phyloP scores from a whole-genome alignment of 30 jellyfish, hydroid and myxozoan species.

The Aurelia sp. region DNA sequence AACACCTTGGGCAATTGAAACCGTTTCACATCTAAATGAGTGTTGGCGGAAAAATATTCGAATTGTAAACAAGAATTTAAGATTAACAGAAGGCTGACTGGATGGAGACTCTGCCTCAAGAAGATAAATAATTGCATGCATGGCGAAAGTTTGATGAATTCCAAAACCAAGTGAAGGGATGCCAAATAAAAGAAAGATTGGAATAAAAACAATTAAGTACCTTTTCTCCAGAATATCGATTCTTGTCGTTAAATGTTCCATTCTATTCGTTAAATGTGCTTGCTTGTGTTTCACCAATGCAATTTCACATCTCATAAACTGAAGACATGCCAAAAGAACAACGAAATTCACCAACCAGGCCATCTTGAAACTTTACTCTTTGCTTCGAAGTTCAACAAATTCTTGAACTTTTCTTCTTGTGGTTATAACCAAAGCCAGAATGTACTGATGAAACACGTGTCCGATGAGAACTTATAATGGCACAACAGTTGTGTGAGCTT shows the following conservation, averaged over 20 bases:
- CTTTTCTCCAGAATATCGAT: conserved; percentile 36
- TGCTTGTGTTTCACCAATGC: conserved; percentile 31
- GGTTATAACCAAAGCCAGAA: background rate
- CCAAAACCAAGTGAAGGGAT: no score
- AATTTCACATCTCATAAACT: background rate
- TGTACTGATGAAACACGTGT: background rate
- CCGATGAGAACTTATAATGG: no score
- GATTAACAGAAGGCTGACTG: background rate
- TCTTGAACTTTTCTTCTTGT: background rate
- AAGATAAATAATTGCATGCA: no score
- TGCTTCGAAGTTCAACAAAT: no score
- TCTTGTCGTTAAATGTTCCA: conserved; percentile 29
- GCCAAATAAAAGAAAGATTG: background rate
- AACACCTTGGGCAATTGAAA: no score
- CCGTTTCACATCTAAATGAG: no score
- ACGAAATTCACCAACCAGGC: background rate
- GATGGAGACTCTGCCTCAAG: background rate
- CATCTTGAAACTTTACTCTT: background rate
- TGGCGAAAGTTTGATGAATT: no score
- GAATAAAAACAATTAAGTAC: background rate
- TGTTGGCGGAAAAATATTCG: no score
- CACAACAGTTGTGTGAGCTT: no score
- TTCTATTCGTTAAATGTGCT: conserved; percentile 41
- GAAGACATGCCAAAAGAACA: background rate
- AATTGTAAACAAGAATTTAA: background rate